Evolutionary conservation across 2,888 invertebrate species (phyloP), one percentile per base, ranked within the genome.

Genomic region (Aphidoletes aphidimyza): DNA sequence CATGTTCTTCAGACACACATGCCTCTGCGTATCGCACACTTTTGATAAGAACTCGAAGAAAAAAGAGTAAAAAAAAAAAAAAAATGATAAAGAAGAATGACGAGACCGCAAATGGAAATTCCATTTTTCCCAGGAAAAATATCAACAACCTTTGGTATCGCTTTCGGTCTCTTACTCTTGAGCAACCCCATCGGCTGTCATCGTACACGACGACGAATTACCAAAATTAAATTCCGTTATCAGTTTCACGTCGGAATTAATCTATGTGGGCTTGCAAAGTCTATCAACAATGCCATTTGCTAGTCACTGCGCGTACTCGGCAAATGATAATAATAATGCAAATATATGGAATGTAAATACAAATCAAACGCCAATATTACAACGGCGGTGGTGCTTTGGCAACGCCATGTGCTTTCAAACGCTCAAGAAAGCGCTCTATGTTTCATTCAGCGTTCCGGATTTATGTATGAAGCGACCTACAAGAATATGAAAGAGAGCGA

Each of bases 191-290:
- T 3, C 22, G 47, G 14, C 34, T 54, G 54, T 22, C 54, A 54
- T 54, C 19, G 22, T 26, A 26, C 14, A 69, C 69, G 54, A 34
- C 34, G 69, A 69, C 69, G 69, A 69, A 69, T 69, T 69, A 69
- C 69, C 30, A 14, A 69, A 69, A 69, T 69, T 69, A 69, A 69
- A 69, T 69, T 69, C 69, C 69, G 69, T 69, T 69, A 69, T 69
- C 81, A 81, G 81, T 81, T 81, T 81, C 81, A 81, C 81, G 37
- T 81, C 37, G 81, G 81, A 81, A 81, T 81, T 81, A 81, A 81
- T 81, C 81, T 81, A 81, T 81, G 36, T 36, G n/a, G 19, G 37
- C 36, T 22, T 17, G 37, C n/a, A n/a, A n/a, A n/a, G 81, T 81
- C 81, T 81, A 81, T 81, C 81, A 81, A 37, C 37, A 81, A 37